Evolutionary conservation across 2,797 vertebrate genomes (phyloP).

Genomic region (Glossophaga mutica): DNA sequence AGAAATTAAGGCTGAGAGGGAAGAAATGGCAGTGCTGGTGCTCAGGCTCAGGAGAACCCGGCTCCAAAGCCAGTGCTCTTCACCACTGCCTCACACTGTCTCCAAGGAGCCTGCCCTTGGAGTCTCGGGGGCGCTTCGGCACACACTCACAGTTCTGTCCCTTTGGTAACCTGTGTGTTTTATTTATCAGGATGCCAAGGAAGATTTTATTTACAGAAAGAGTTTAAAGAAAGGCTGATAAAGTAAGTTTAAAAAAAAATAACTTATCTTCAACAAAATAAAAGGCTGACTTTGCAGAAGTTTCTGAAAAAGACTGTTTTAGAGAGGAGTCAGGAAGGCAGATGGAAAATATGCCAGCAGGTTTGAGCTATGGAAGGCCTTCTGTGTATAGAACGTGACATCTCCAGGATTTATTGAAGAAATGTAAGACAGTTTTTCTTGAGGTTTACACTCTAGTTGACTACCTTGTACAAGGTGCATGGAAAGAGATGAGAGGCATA

Average conservation of each 20-base stretch:
- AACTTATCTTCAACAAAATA: not conserved
- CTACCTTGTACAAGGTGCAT: not conserved
- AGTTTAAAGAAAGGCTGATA: not conserved
- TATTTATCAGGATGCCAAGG: not conserved
- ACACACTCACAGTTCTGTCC: not conserved
- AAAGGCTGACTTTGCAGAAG: conserved; percentile 39
- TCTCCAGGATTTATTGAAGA: not conserved
- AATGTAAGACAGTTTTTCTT: not conserved
- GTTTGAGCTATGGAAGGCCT: not conserved
- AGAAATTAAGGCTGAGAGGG: not conserved
- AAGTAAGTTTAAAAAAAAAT: conserved; percentile 22
- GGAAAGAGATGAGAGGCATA: conserved; percentile 20
- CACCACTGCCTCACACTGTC: too few species aligned
- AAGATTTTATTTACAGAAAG: not conserved
- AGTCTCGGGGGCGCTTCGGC: not conserved
- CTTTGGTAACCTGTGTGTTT: not conserved
- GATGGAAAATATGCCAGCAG: not conserved
- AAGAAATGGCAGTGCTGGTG: not conserved
- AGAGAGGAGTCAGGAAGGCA: not conserved
- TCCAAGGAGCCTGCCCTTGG: not conserved
- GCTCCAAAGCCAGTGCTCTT: not conserved
- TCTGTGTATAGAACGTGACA: not conserved
- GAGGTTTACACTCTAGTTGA: not conserved
- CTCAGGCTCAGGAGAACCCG: not conserved
- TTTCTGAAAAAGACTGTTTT: conserved; percentile 21